phyloP scores from a whole-genome alignment of 2,113 vertebrate species.

The Phyllostomus discolor region DNA sequence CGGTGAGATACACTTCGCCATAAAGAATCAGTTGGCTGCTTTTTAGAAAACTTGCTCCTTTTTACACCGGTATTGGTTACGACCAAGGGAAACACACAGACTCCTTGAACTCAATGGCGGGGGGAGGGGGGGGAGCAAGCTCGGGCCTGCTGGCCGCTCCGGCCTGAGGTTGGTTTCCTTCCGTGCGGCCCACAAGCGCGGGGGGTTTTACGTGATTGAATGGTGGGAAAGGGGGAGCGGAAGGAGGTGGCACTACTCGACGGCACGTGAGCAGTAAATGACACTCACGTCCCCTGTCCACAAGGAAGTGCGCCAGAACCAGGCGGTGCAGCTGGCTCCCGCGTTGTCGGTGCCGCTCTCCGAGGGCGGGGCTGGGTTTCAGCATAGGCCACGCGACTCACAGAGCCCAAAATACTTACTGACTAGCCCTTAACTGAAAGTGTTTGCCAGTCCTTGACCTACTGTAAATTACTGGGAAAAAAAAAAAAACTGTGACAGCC shows the following conservation, averaged over 20 bases:
- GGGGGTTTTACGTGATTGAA: not conserved
- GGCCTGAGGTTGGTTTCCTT: not conserved
- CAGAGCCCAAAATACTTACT: not conserved
- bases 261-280: not conserved
- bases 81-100: not conserved
- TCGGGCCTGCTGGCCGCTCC: not conserved
- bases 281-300: not conserved
- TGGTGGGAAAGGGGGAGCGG: not conserved
- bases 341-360: accelerated
- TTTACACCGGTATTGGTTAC: too few species aligned
- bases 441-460: not conserved
- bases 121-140: not conserved
- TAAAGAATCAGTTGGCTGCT: not conserved
- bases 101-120: not conserved
- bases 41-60: not conserved
- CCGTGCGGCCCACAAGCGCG: not conserved
- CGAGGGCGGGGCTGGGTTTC: not conserved
- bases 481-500: not conserved
- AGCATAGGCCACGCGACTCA: accelerated
- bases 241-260: not conserved
- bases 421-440: not conserved
- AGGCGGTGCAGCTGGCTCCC: accelerated
- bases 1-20: not conserved
- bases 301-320: not conserved
- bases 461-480: not conserved